Percentiles rank a stretch among this genome's conserved stretches.
phyloP scores from a whole-genome alignment of 92 coral and sea anemone species.

The Chrysogorgia sp. region DNA sequence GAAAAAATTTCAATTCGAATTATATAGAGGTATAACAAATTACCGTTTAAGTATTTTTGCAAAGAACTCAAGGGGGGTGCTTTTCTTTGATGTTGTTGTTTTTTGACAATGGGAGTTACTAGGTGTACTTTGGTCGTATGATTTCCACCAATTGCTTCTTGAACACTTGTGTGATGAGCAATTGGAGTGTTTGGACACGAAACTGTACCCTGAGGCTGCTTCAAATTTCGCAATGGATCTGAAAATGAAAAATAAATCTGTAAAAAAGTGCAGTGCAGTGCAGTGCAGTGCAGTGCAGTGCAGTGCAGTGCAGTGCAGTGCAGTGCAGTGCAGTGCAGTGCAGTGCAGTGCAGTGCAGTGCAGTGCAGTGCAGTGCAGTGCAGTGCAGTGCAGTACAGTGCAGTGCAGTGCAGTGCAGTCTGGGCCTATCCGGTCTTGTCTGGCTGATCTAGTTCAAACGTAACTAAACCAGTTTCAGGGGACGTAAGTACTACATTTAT shows the following conservation, averaged over 20 bases:
- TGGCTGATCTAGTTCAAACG: no score
- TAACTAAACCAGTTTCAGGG: no score
- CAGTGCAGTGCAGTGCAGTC: no score
- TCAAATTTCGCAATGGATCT: background rate
- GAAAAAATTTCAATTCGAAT: no score
- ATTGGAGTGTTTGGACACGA: constrained; percentile 42
- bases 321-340: no score
- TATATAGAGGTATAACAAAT: background rate
- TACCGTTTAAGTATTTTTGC: background rate
- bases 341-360: no score
- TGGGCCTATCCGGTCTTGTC: no score
- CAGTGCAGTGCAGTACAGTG: no score
- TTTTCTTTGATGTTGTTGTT: constrained; percentile 13
- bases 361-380: no score
- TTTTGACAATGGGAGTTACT: background rate
- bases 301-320: no score
- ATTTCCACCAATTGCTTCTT: background rate
- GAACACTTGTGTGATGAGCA: background rate
- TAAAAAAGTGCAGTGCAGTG: background rate
- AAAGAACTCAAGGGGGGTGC: background rate
- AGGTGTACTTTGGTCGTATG: background rate
- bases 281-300: no score
- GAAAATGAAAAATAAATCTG: background rate
- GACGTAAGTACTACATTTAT: no score
- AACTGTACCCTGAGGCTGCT: constrained; percentile 4